Percentiles rank a stretch among this genome's conserved stretches.
Conservation (phyloP, 2,113 vertebrate genomes). For the Chaetodon auriga region DNA sequence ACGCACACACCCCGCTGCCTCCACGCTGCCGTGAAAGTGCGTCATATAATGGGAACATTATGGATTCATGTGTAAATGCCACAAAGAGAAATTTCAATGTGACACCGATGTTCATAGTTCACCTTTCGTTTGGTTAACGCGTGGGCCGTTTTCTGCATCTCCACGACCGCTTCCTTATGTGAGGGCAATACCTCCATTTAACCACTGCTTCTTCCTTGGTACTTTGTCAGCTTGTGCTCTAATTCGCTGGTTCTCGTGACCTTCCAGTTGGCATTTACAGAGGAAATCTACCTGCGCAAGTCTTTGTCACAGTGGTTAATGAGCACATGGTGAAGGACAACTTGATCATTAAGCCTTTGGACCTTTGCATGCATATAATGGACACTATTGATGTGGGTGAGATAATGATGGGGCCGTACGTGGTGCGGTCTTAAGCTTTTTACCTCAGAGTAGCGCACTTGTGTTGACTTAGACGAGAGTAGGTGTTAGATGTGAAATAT, state of each 20-base stretch:
- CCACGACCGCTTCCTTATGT: background rate
- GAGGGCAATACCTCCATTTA: conserved; percentile 34
- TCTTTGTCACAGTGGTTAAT: conserved; percentile 70
- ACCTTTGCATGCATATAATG: conserved; percentile 57
- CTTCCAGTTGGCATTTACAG: conserved; percentile 67
- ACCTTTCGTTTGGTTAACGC: conserved; percentile 22
- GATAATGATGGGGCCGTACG: conserved; percentile 35
- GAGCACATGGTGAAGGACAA: conserved; percentile 67
- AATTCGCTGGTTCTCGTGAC: conserved; percentile 42
- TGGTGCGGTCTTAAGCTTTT: conserved; percentile 17
- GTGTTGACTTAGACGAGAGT: conserved; percentile 17
- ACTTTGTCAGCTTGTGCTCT: conserved; percentile 39
- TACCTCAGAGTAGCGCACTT: background rate
- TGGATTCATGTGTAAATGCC: conserved; percentile 22
- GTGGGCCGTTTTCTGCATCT: background rate
- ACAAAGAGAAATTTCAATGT: background rate
- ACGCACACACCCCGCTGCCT: background rate
- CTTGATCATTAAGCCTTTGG: conserved; percentile 60
- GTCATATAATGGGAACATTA: conserved; percentile 6
- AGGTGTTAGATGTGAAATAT: background rate
- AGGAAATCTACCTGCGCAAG: conserved; percentile 61
- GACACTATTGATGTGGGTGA: conserved; percentile 55
- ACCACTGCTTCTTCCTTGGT: conserved; percentile 25
- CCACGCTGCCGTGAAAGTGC: background rate
- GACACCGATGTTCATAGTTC: conserved; percentile 13